phyloP scores from a whole-genome alignment of 2,113 vertebrate species.

The Ophiodon elongatus region DNA sequence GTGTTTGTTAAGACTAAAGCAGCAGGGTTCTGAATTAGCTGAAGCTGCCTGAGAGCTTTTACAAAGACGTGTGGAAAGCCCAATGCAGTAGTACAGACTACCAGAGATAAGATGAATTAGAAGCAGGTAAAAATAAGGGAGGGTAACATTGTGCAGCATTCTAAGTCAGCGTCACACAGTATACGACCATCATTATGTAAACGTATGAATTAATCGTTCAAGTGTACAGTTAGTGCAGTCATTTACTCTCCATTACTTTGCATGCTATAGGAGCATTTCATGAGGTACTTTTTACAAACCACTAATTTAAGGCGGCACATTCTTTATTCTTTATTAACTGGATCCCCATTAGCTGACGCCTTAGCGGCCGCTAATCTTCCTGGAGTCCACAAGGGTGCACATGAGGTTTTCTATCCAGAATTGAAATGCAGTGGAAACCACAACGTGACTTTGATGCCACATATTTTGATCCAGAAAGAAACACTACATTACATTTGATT shows the following conservation, averaged over 20 bases:
- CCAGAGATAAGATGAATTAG: neutral
- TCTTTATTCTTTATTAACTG: no score
- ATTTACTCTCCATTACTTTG: neutral
- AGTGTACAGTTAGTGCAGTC: neutral
- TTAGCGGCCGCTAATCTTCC: no score
- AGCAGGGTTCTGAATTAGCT: neutral
- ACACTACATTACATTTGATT: neutral
- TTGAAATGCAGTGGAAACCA: conserved; percentile 21
- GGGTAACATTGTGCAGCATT: neutral
- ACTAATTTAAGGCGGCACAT: neutral
- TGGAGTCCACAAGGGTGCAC: no score
- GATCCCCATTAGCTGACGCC: no score
- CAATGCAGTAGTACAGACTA: neutral
- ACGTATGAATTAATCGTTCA: neutral
- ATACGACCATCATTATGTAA: neutral
- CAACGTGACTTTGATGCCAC: neutral
- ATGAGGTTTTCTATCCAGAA: conserved; percentile 4
- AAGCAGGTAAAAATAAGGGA: neutral
- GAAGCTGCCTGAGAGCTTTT: neutral
- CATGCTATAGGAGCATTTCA: neutral
- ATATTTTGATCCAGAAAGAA: neutral
- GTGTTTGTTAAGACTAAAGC: conserved; percentile 1
- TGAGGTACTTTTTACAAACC: neutral
- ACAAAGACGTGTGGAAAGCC: conserved; percentile 11
- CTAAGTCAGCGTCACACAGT: neutral